These are phyloP conservation scores for Papilio demoleus DNA, from an alignment of 2,888 invertebrate species.

Conservation along the genomic window DNA sequence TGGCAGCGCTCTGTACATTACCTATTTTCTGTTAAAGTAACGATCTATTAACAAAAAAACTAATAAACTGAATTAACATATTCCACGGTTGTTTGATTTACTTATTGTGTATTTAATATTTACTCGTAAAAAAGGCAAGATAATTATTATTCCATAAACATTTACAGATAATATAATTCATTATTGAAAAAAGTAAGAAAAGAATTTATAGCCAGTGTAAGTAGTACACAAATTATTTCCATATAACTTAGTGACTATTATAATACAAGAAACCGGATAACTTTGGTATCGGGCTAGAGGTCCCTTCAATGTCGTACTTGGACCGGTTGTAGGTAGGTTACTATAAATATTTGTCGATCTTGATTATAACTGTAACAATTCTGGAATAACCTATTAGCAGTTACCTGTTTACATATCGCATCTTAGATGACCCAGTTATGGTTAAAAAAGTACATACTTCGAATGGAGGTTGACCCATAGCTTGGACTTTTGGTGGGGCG, in stretches of 20 bases:
- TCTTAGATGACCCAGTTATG: slow-evolving; percentile 22
- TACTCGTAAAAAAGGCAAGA: no score
- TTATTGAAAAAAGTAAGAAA: neutral
- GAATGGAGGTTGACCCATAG: slow-evolving; percentile 54
- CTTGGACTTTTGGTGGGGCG: slow-evolving; percentile 59
- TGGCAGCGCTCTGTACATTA: slow-evolving; percentile 63
- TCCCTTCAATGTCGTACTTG: slow-evolving; percentile 12
- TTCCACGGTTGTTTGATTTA: slow-evolving; percentile 48
- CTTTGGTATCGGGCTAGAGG: slow-evolving; percentile 16
- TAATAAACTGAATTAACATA: slow-evolving; percentile 69
- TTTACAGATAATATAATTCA: no score
- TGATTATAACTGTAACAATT: neutral
- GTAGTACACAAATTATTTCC: neutral
- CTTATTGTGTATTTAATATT: neutral
- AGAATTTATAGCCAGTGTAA: neutral
- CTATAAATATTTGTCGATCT: slow-evolving; percentile 15
- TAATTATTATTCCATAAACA: no score
- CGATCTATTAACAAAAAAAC: slow-evolving; percentile 78
- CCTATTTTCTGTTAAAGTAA: slow-evolving; percentile 68
- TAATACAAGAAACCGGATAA: neutral
- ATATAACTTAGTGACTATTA: neutral
- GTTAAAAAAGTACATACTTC: slow-evolving; percentile 48
- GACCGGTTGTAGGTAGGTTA: slow-evolving; percentile 25
- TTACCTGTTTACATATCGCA: slow-evolving; percentile 5
- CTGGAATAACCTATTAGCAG: neutral